Conservation (phyloP, 2,888 invertebrate genomes). For the Drosophila eohydei region DNA sequence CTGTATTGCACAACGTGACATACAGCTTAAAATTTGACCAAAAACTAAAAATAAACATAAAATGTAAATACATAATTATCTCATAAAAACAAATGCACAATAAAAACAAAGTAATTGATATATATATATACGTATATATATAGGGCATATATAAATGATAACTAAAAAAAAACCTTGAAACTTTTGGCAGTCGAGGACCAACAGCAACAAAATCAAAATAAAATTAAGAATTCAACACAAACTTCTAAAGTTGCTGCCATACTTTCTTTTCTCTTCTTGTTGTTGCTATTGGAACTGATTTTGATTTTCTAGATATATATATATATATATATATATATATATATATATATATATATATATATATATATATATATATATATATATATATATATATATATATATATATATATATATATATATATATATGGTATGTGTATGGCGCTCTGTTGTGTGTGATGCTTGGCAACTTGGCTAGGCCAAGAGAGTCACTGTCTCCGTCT, state of each 20-base stretch:
- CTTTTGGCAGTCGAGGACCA: constrained; percentile 68
- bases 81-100: constrained; percentile 50
- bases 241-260: constrained; percentile 16
- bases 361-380: constrained; percentile 24
- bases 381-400: neutral
- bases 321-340: constrained; percentile 9
- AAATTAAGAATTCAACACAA: constrained; percentile 4
- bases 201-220: constrained; percentile 26
- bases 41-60: constrained; percentile 6
- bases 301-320: constrained; percentile 31
- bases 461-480: constrained; percentile 63
- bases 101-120: constrained; percentile 28
- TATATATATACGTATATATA: constrained; percentile 1
- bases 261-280: constrained; percentile 1
- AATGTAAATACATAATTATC: constrained; percentile 36
- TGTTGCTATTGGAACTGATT: constrained; percentile 44
- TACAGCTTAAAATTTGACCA: constrained; percentile 15
- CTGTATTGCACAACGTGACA: constrained; percentile 49
- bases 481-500: constrained; percentile 35
- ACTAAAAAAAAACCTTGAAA: constrained; percentile 53
- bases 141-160: constrained; percentile 12
- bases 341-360: no score
- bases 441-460: constrained; percentile 49
- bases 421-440: constrained; percentile 12
- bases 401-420: constrained; percentile 1